Evolutionary conservation across 2,797 vertebrate genomes (phyloP), one percentile per base, ranked within the genome.

Genomic region (Danionella dracula): DNA sequence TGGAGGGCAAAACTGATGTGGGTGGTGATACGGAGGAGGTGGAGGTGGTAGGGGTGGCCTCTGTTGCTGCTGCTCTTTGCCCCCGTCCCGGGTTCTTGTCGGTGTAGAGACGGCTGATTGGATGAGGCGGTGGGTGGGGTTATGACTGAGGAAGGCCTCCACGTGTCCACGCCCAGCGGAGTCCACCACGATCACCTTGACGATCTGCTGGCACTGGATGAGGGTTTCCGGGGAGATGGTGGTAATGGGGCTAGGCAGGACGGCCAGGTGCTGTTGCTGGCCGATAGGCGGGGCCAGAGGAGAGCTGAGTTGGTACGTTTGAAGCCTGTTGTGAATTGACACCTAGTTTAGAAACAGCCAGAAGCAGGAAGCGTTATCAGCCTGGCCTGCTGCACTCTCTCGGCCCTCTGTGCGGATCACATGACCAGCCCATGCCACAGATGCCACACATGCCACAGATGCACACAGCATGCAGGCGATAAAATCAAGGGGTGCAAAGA

Each of bases 261-360:
- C 85, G 46, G 89, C 90, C 41, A 89, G 89, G 0, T 84, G 23
- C 23, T 27, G 86, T 19, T 85, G 92, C 89, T 87, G 86, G 85
- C 91, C 89, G 89, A 92, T 90, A 81, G 88, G 86, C 6, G 79
- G 80, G 83, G 89, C 89, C 90, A 88, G 87, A 75, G 87, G 84
- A 86, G 92, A 90, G 89, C 92, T 91, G 94, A 96, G 93, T 87
- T 97, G 96, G 90, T 96, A 96, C 90, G 93, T 96, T 94, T 97
- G 95, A 92, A 98, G 96, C 96, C 96, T 99, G 95, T 99, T 98
- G 95, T 99, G 96, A 98, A 99, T 98, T 97, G 96, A 99, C 93
- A 99, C 96, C 96, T 99, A 99, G 94, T 98, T 99, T 98, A 99
- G 96, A 94, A 94, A 99, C 94, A 99, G 95, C 90, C 96, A 98